Evolutionary conservation across 2,888 invertebrate species (phyloP).

Genomic region (Parnassius apollo): DNA sequence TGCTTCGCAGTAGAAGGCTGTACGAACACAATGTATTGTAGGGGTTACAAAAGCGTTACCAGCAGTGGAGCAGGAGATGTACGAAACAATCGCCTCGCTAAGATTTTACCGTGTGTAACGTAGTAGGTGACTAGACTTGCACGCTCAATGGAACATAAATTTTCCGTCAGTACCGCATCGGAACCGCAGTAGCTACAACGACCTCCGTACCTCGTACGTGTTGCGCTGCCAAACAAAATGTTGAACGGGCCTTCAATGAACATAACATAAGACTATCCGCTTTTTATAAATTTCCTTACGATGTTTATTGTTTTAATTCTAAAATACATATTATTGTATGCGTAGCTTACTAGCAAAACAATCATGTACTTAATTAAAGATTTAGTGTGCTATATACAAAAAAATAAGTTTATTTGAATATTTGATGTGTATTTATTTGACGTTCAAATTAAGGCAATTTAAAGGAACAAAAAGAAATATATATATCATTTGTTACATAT

Average conservation of each 20-base stretch:
- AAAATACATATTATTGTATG: no score
- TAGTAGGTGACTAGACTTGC: conserved; percentile 62
- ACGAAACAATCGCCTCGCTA: conserved; percentile 47
- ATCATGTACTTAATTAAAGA: no score
- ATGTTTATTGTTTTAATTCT: no score
- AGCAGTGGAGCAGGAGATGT: conserved; percentile 55
- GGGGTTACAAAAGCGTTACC: conserved; percentile 35
- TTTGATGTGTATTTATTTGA: no score
- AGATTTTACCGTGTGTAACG: conserved; percentile 51
- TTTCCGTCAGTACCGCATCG: conserved; percentile 73
- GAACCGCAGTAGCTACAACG: conserved; percentile 70
- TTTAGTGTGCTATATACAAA: no score
- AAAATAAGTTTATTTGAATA: no score
- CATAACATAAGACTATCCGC: not conserved
- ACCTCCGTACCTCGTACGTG: conserved; percentile 61
- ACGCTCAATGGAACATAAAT: conserved; percentile 75
- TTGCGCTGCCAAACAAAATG: conserved; percentile 69
- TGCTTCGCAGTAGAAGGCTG: conserved; percentile 57
- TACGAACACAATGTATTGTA: conserved; percentile 35
- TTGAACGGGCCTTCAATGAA: conserved; percentile 41
- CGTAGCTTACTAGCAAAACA: no score
- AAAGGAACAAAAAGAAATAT: no score
- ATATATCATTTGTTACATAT: no score
- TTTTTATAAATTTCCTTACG: no score
- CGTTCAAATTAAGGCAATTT: no score